Evolutionary conservation across 2,888 invertebrate genomes (phyloP), one percentile per base, ranked within the genome.

Genomic region (Glaucopsyche alexis): DNA sequence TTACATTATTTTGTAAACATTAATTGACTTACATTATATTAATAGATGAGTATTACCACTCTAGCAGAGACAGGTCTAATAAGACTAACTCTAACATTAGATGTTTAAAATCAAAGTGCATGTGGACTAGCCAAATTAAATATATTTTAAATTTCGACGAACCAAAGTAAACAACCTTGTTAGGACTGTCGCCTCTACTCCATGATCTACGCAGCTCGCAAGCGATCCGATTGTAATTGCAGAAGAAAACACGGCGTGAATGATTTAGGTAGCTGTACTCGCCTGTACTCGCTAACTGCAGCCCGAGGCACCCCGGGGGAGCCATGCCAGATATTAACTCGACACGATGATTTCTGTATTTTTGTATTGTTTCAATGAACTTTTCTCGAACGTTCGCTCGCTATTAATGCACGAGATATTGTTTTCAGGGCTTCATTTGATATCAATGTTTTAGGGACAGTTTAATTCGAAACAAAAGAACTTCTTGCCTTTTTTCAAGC

Each of bases 181-280:
- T 29, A 29, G 29, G 13, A 60, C 13, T 38, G 60, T 60, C 60
- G 29, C 29, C 29, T 60, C 60, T 60, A 60, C 29, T 16, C 9
- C 16, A 60, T 60, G 1, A 13, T 60, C 55, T 60, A 29, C 0
- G 60, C 9, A 13, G 5, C 60, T 60, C 60, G 60, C 11, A 5
- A 13, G 29, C 29, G 60, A 60, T 60, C 29, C 60, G 29, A 60
- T 60, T 60, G 60, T 60, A 60, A 60, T 60, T 60, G 60, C 60
- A 16, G 60, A 60, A 60, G 60, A 60, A 60, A 60, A 60, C 60
- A 60, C 29, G 60, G 16, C 60, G 29, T 60, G 60, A 60, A 60
- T 60, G 60, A 60, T 60, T 60, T 60, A 29, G 29, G 29, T 29
- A 60, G 60, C 29, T 38, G 29, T 38, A 50, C 14, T 6, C 0